Percentiles rank a stretch among this genome's conserved stretches.
These are phyloP conservation scores for Phalanger gymnotis DNA, from an alignment of 2,797 vertebrate species.

Conservation along the genomic window DNA sequence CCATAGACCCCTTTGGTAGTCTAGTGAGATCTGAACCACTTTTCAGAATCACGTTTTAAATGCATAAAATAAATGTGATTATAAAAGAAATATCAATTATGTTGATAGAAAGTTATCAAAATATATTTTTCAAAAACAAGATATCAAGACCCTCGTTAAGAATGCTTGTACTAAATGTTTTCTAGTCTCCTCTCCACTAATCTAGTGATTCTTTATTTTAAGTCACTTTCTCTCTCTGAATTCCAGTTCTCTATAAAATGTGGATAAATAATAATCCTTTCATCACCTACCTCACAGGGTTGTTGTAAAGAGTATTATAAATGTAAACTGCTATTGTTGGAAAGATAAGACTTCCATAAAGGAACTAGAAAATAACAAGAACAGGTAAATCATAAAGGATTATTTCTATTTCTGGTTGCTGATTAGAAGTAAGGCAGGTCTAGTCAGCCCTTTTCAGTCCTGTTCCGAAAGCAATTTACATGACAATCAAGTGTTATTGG, in stretches of 20 bases:
- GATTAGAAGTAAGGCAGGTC: not conserved
- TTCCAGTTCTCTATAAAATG: not conserved
- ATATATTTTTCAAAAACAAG: not conserved
- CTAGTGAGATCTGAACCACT: not conserved
- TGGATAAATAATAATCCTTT: not conserved
- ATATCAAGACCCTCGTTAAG: not conserved
- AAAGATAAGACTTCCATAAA: not conserved
- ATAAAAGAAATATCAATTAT: not conserved
- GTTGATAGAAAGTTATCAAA: not conserved
- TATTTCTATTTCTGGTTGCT: not conserved
- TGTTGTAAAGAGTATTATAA: not conserved
- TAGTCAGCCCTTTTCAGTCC: not conserved
- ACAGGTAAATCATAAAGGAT: not conserved
- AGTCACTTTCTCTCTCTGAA: not conserved
- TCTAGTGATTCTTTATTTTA: not conserved
- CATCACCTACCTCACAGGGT: not conserved
- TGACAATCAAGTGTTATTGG: not conserved
- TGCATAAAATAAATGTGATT: not conserved
- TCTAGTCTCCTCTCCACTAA: not conserved
- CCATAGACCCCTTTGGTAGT: not conserved
- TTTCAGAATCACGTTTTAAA: not conserved
- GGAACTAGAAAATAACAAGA: not conserved
- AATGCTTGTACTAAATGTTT: not conserved
- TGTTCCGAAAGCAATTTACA: not conserved
- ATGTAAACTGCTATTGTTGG: not conserved